Percentiles rank a stretch among this genome's conserved stretches.
These are phyloP conservation scores for Geophilus truncorum DNA, from an alignment of 2,888 invertebrate genomes.

Conservation along the genomic window DNA sequence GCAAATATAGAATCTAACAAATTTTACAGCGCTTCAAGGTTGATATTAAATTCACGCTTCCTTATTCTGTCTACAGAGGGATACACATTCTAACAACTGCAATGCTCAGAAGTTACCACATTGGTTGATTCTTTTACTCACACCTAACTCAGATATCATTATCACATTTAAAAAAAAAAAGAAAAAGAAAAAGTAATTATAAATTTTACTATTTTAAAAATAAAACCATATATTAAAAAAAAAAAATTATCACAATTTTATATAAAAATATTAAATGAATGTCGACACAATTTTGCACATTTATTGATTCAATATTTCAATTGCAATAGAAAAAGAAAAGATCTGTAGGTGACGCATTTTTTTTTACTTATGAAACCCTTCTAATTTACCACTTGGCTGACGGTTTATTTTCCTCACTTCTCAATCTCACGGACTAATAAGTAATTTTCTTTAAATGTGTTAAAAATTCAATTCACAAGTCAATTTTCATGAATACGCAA, in stretches of 20 bases:
- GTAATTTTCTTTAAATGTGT: conserved; percentile 8
- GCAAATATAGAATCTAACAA: neutral
- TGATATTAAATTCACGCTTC: neutral
- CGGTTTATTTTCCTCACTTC: neutral
- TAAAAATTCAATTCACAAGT: conserved; percentile 3
- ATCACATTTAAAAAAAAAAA: too few species aligned
- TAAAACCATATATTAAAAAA: neutral
- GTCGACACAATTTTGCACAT: too few species aligned
- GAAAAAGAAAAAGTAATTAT: neutral
- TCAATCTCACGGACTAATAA: neutral
- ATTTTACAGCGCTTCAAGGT: neutral
- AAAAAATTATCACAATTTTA: neutral
- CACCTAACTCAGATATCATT: too few species aligned
- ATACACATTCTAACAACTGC: neutral
- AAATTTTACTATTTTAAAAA: too few species aligned
- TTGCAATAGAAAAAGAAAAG: neutral
- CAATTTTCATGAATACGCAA: neutral
- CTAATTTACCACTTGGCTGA: neutral
- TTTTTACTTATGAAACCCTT: neutral
- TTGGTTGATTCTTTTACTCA: too few species aligned
- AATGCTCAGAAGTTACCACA: neutral
- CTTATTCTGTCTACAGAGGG: neutral
- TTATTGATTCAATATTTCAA: neutral
- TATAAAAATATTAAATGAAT: neutral
- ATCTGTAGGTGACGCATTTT: neutral